These are phyloP conservation scores for Drosophila saltans DNA, from an alignment of 1,140 invertebrate genomes.

Conservation along the genomic window DNA sequence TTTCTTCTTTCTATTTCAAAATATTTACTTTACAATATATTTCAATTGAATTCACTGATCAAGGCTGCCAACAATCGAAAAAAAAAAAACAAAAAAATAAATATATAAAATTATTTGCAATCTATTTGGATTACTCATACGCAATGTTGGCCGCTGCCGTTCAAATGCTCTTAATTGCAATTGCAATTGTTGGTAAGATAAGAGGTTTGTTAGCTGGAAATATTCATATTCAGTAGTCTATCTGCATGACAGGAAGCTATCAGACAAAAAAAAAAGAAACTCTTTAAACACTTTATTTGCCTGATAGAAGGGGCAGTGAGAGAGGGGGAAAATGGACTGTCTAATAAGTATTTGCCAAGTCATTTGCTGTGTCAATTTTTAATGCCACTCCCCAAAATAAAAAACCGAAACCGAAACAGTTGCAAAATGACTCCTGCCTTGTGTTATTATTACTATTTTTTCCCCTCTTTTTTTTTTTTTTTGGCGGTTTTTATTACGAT, in stretches of 20 bases:
- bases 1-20: no score
- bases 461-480: not conserved
- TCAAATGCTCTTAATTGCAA: not conserved
- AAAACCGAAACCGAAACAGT: slow-evolving; percentile 1
- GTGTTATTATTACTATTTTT: slow-evolving; percentile 10
- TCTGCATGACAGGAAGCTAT: slow-evolving; percentile 10
- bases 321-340: not conserved
- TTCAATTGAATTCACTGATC: not conserved
- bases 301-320: not conserved
- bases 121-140: slow-evolving; percentile 10
- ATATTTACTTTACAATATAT: not conserved
- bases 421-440: slow-evolving; percentile 15
- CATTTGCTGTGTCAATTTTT: slow-evolving; percentile 19
- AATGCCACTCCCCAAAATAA: slow-evolving; percentile 17
- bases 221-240: not conserved
- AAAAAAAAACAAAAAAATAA: not conserved
- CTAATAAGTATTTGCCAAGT: slow-evolving; percentile 19
- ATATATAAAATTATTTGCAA: not conserved
- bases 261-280: not conserved
- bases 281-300: slow-evolving; percentile 18
- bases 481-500: slow-evolving; percentile 4
- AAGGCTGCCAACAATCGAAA: slow-evolving; percentile 9
- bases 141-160: not conserved
- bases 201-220: slow-evolving; percentile 9
- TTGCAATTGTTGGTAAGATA: slow-evolving; percentile 6